These are phyloP conservation scores for Alectura lathami DNA, from an alignment of 2,113 vertebrate genomes.

Conservation along the genomic window DNA sequence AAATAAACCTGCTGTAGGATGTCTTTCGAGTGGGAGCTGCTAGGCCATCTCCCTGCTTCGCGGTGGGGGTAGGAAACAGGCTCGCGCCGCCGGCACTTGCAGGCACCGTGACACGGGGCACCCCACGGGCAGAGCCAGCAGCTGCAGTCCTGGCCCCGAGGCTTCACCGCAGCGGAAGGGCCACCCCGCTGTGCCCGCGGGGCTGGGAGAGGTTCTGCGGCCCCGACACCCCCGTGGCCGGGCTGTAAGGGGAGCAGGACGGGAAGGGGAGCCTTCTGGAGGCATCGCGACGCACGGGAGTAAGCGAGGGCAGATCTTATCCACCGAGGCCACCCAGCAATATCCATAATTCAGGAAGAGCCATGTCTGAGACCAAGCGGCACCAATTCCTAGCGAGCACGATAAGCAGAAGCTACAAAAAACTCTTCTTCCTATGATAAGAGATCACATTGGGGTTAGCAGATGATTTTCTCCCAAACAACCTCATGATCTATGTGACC, in stretches of 20 bases:
- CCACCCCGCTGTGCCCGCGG: not conserved
- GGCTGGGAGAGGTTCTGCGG: not conserved
- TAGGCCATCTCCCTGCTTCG: not conserved
- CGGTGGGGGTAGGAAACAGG: not conserved
- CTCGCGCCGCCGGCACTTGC: not conserved
- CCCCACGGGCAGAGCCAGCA: not conserved
- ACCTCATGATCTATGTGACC: not conserved
- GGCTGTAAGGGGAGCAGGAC: not conserved
- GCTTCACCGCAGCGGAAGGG: too few species aligned
- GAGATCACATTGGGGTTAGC: rapidly evolving
- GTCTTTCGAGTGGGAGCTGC: not conserved
- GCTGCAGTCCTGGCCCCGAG: not conserved
- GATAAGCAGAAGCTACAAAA: not conserved
- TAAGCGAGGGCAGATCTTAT: not conserved
- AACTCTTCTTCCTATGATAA: not conserved
- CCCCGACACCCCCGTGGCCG: not conserved
- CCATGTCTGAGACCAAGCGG: not conserved
- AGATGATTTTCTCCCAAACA: not conserved
- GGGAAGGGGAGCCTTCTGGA: not conserved
- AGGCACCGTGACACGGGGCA: not conserved
- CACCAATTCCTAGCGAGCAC: not conserved
- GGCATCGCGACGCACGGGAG: not conserved
- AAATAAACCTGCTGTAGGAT: slow-evolving; percentile 10
- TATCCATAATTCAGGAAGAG: slow-evolving; percentile 15
- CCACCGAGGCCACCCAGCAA: not conserved